Percentiles rank a stretch among this genome's conserved stretches.
Evolutionary conservation across 2,797 vertebrate species (phyloP).

Genomic region (Champsocephalus esox): DNA sequence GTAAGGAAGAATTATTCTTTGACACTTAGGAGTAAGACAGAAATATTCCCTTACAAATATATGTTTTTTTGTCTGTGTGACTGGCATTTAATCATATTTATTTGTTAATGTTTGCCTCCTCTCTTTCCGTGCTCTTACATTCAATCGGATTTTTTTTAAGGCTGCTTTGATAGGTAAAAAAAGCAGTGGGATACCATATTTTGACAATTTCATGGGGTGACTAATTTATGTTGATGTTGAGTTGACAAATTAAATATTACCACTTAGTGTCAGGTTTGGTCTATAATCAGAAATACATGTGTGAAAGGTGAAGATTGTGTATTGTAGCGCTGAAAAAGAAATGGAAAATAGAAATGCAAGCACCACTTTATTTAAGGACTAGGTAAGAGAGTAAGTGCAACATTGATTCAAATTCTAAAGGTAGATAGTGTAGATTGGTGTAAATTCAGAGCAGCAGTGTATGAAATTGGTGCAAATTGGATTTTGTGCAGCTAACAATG

Average conservation of each 20-base stretch:
- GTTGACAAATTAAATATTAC: slow-evolving; percentile 50
- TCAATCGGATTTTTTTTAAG: slow-evolving; percentile 44
- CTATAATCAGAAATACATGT: slow-evolving; percentile 31
- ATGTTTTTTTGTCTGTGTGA: slow-evolving; percentile 25
- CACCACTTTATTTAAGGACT: slow-evolving; percentile 1
- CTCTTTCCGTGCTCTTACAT: slow-evolving; percentile 30
- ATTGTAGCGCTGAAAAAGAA: neutral
- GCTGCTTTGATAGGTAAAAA: slow-evolving; percentile 59
- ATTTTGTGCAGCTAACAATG: slow-evolving; percentile 45
- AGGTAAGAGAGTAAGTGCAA: slow-evolving; percentile 16
- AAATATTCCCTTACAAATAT: neutral
- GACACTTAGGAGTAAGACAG: no score
- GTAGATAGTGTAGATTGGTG: slow-evolving; percentile 45
- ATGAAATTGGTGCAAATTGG: slow-evolving; percentile 61
- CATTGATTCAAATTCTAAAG: slow-evolving; percentile 33
- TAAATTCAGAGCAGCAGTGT: slow-evolving; percentile 39
- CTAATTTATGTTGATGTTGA: slow-evolving; percentile 37
- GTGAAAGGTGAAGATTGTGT: slow-evolving; percentile 6
- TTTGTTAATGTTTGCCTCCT: slow-evolving; percentile 52
- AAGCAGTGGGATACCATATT: slow-evolving; percentile 49
- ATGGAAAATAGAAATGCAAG: neutral
- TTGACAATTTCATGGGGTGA: slow-evolving; percentile 24
- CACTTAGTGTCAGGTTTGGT: slow-evolving; percentile 15
- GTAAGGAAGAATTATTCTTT: no score
- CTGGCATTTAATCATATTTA: slow-evolving; percentile 67